Evolutionary conservation across 2,888 invertebrate species (phyloP), one percentile per base, ranked within the genome.

Genomic region (Diarsia rubi): DNA sequence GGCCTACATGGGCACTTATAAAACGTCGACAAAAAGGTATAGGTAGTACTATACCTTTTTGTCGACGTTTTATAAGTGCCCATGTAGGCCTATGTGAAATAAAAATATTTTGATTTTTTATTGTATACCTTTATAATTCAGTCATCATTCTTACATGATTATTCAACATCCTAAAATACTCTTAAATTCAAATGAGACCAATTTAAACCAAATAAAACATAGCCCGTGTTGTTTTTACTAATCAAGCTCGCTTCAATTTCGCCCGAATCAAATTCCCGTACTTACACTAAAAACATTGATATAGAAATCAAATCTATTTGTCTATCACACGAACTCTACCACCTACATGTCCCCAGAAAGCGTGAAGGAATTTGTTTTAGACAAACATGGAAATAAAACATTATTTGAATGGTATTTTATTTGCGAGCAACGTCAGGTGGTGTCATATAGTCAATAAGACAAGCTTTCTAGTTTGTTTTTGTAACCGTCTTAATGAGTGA

Each of bases 361-460:
- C 78, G 83, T 75, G 75, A 71, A 79, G 78, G 84, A 84, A 86
- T 86, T 82, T 81, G 80, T 78, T 79, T 69, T 52, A 79, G 76
- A 82, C 77, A 76, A 82, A 79, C 14, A 79, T 9, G 0, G 27
- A 31, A 49, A 64, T 64, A 49, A 57, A 62, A 70, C 63, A 60
- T 64, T 5, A 52, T 71, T 64, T 67, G 64, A 60, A 70, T 77
- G 78, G 64, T 24, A 47, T 70, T 68, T 44, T 69, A 81, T 79
- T 79, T 79, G 79, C 60, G 31, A 62, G 47, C 24, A 14, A 57
- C 19, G 45, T 54, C n/a, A 19, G 65, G 42, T 16, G 57, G 68
- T 69, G 52, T 49, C 68, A n/a, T 65, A 54, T 54, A 31, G 82
- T 82, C 82, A 79, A 79, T 59, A 79, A n/a, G 14, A 42, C 19